Conservation (phyloP, 2,888 invertebrate species). For the Pegoplata infirma region DNA sequence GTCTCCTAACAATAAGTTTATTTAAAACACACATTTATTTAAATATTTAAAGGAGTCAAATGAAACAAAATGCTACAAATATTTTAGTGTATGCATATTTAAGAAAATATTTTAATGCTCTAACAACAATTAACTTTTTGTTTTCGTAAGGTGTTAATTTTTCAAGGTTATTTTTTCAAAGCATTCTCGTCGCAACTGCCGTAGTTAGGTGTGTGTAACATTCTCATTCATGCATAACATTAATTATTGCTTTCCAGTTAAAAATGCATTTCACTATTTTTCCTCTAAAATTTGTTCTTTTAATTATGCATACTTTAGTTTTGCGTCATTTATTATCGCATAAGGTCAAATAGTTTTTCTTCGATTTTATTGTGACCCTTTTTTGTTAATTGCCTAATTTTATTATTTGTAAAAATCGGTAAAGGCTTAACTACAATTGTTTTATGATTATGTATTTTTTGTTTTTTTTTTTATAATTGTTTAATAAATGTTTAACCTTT, state of each 20-base stretch:
- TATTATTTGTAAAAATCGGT: neutral
- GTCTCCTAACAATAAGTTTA: too few relatives aligned
- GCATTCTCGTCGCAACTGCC: neutral
- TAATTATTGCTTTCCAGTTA: neutral
- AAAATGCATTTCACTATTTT: too few relatives aligned
- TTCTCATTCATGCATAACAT: neutral
- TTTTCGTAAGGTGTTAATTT: conserved; percentile 64
- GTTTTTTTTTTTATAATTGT: neutral
- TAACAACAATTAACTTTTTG: neutral
- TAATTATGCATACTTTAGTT: neutral
- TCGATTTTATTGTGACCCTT: neutral
- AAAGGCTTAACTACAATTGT: neutral
- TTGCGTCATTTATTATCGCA: neutral
- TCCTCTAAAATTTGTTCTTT: too few relatives aligned
- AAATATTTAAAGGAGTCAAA: too few relatives aligned
- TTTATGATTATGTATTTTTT: conserved; percentile 9
- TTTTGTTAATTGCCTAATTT: neutral
- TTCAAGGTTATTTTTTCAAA: conserved; percentile 66
- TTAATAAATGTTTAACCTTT: neutral
- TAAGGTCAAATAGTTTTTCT: neutral
- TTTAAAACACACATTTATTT: too few relatives aligned
- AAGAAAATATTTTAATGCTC: neutral
- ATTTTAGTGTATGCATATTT: too few relatives aligned
- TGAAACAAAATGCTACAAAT: too few relatives aligned
- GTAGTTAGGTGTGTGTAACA: neutral